phyloP scores from a whole-genome alignment of 2,888 invertebrate species.

The Tortricodes alternella region DNA sequence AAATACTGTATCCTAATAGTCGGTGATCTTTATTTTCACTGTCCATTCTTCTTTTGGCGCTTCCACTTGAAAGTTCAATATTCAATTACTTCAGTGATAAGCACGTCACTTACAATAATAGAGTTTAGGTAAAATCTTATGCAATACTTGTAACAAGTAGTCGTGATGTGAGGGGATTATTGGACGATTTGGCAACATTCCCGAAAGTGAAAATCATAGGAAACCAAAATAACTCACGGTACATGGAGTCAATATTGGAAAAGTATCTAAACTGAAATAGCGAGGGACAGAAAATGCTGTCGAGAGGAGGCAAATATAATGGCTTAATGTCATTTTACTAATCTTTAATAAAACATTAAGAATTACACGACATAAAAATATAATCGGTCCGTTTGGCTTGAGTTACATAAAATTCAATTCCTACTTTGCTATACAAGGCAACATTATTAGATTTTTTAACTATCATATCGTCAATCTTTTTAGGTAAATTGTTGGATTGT shows the following conservation, averaged over 20 bases:
- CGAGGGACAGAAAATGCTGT: too few species aligned
- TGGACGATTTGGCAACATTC: not conserved
- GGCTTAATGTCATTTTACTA: too few species aligned
- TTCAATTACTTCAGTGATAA: slow-evolving; percentile 15
- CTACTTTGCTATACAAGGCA: not conserved
- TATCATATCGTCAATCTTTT: not conserved
- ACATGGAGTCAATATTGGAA: not conserved
- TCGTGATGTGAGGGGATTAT: slow-evolving; percentile 25
- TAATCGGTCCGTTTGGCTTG: not conserved
- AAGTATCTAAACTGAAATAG: not conserved
- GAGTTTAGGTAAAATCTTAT: slow-evolving; percentile 43
- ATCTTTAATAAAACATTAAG: too few species aligned
- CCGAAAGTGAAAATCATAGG: not conserved
- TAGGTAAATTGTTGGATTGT: slow-evolving; percentile 3
- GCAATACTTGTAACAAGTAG: slow-evolving; percentile 41
- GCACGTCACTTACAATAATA: slow-evolving; percentile 40
- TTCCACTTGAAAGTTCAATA: slow-evolving; percentile 12
- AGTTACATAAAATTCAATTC: not conserved
- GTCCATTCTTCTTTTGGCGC: not conserved
- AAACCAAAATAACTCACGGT: not conserved
- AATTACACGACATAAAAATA: not conserved
- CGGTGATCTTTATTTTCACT: not conserved
- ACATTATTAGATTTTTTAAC: not conserved
- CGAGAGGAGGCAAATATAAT: too few species aligned
- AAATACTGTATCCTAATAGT: not conserved